These are phyloP conservation scores for Agelaius phoeniceus DNA, from an alignment of 2,113 vertebrate species.

Conservation along the genomic window DNA sequence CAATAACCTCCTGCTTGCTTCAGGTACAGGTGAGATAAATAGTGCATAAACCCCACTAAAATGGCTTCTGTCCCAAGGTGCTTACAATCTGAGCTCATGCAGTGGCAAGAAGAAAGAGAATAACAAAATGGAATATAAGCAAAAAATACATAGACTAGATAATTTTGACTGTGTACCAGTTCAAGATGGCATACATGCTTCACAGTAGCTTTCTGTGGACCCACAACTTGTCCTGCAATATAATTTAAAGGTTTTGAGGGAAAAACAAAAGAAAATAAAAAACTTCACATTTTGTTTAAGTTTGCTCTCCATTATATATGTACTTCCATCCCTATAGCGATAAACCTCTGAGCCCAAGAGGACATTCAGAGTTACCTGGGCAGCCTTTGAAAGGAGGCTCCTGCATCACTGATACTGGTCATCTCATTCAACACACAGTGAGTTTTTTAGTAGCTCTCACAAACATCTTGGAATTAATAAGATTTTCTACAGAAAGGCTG, in stretches of 20 bases:
- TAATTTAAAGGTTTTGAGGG: background rate
- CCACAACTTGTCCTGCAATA: background rate
- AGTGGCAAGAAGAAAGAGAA: background rate
- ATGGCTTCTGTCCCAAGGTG: background rate
- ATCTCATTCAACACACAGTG: background rate
- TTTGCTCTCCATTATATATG: background rate
- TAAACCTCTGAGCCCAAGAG: background rate
- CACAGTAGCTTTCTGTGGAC: background rate
- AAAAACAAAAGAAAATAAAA: background rate
- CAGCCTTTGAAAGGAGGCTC: background rate
- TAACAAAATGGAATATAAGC: background rate
- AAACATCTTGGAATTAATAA: background rate
- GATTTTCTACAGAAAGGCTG: background rate
- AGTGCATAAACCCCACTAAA: background rate
- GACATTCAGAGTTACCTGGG: background rate
- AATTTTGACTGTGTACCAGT: background rate
- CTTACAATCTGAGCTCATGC: background rate
- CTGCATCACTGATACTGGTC: background rate
- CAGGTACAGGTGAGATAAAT: background rate
- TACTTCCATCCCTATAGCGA: background rate
- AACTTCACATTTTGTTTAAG: rapidly evolving
- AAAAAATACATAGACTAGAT: background rate
- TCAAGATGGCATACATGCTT: background rate
- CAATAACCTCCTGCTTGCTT: background rate
- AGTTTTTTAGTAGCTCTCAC: background rate